A percentile compares a stretch with the other conserved stretches of the same genome.
These are phyloP conservation scores for Oceanodroma leucorhoa DNA, from an alignment of 2,797 vertebrate genomes.

Conservation along the genomic window DNA sequence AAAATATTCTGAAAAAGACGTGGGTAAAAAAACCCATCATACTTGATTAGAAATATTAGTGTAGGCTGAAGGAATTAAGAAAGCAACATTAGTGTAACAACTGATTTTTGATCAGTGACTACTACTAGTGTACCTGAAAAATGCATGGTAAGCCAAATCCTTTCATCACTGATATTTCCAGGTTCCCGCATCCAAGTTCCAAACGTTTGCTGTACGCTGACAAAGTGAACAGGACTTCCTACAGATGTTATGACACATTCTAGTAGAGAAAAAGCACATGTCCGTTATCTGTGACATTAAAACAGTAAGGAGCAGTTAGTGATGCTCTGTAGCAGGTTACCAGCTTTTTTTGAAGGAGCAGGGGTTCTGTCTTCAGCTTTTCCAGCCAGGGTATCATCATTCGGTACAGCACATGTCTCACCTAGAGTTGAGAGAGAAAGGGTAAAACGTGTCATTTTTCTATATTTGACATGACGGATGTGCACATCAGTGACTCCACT, in stretches of 20 bases:
- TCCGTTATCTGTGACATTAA: background rate
- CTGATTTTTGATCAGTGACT: background rate
- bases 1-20: background rate
- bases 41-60: background rate
- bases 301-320: background rate
- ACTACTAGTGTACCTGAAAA: constrained; percentile 85
- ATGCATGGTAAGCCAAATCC: constrained; percentile 92
- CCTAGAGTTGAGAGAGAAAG: constrained; percentile 47
- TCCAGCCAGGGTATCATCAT: constrained; percentile 81
- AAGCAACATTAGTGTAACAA: background rate
- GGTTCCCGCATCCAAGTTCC: constrained; percentile 93
- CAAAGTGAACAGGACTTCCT: constrained; percentile 83
- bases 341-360: constrained; percentile 70
- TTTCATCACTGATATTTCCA: constrained; percentile 78
- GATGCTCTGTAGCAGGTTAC: constrained; percentile 55
- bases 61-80: background rate
- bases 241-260: constrained; percentile 86
- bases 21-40: background rate
- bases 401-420: constrained; percentile 77
- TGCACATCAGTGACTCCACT: background rate
- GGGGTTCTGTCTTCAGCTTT: constrained; percentile 72
- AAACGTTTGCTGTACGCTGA: constrained; percentile 85
- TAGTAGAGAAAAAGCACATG: constrained; percentile 38
- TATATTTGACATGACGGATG: background rate
- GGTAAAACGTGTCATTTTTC: background rate